Evolutionary conservation across 1,140 invertebrate species (phyloP), one percentile per base, ranked within the genome.

Genomic region (Mercenaria mercenaria): DNA sequence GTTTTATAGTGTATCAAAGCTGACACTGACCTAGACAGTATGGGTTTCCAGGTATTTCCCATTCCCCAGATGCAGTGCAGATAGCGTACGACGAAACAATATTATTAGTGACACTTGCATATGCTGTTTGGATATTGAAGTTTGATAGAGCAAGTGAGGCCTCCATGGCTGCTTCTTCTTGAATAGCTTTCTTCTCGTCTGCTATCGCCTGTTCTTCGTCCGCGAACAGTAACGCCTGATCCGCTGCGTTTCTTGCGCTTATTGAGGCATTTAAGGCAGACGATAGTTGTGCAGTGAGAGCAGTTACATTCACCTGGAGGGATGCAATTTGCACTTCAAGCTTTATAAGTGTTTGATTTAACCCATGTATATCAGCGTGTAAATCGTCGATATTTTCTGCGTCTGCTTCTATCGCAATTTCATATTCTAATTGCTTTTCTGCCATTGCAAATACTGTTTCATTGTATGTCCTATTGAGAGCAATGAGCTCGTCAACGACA

Each of bases 1-100:
- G n/a, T n/a, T n/a, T n/a, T n/a, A n/a, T n/a, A n/a, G n/a, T n/a
- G n/a, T n/a, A n/a, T n/a, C n/a, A n/a, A n/a, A n/a, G n/a, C n/a
- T n/a, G n/a, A n/a, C n/a, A 26, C 23, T 11, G 56, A 79, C 76
- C 76, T 26, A 52, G 26, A 79, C 76, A 79, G 23, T 79, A 79
- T 11, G 76, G 76, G 1, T 79, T 10, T 39, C 76, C 76, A 3
- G 76, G 50, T 56, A 56, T 79, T 26, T 32, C n/a, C 76, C 76
- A 79, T 10, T 47, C 29, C 8, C 76, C 76, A 23, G 34, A 29
- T 18, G 76, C 76, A 15, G 26, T 52, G 56, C 76, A 79, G 3
- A 79, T 11, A 37, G 50, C 76, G 18, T 79, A 79, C 2, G 76
- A 37, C 13, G 76, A 79, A 1, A 79, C 47, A 52, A 52, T 37